Evolutionary conservation across 2,888 invertebrate genomes (phyloP).

Genomic region (Aphrophora alni): DNA sequence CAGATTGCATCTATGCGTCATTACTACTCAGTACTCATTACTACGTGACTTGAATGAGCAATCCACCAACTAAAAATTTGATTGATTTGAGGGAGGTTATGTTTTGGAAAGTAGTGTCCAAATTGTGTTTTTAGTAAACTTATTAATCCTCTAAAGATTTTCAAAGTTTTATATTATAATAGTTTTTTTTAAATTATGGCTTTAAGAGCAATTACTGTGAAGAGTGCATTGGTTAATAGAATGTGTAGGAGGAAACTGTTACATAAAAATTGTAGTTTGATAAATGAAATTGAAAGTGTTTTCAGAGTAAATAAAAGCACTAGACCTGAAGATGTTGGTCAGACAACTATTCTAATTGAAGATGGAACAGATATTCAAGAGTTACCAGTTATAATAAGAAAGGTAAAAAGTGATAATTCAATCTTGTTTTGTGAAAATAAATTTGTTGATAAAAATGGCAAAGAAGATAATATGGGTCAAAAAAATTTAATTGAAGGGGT

Average conservation of each 20-base stretch:
- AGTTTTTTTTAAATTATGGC: not conserved
- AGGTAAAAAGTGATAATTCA: slow-evolving; percentile 44
- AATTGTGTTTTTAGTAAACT: not conserved
- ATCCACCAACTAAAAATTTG: too few relatives aligned
- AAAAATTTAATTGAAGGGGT: slow-evolving; percentile 6
- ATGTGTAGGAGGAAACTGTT: not conserved
- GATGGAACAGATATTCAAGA: slow-evolving; percentile 72
- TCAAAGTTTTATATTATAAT: too few relatives aligned
- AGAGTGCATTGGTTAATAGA: not conserved
- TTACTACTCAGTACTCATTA: too few relatives aligned
- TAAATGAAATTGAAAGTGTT: not conserved
- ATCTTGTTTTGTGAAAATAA: slow-evolving; percentile 32
- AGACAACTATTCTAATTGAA: slow-evolving; percentile 67
- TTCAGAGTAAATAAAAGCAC: slow-evolving; percentile 2
- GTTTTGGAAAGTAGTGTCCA: not conserved
- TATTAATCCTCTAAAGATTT: too few relatives aligned
- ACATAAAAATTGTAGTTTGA: not conserved
- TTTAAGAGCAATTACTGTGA: not conserved
- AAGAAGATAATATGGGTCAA: not conserved
- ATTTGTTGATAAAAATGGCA: not conserved
- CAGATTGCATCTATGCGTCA: too few relatives aligned
- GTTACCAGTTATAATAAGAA: slow-evolving; percentile 68
- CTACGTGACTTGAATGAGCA: too few relatives aligned
- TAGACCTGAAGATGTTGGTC: slow-evolving; percentile 53
- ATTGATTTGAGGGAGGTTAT: too few relatives aligned